Conservation (phyloP, 1,140 invertebrate species). For the Apis laboriosa region DNA sequence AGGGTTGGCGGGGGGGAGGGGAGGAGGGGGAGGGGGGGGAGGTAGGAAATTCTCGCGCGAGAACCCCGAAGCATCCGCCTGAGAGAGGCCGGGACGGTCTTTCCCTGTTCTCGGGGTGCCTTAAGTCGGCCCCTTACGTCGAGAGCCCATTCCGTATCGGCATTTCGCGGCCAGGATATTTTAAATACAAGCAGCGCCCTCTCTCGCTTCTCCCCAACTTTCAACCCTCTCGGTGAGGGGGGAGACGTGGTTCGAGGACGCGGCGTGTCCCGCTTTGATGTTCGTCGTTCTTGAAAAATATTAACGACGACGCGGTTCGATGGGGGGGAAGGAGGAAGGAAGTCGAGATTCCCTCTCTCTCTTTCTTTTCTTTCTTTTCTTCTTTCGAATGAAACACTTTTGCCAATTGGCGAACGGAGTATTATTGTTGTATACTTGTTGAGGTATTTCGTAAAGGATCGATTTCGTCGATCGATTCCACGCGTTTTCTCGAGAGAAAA, state of each 20-base stretch:
- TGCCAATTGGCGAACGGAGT: not conserved
- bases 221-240: slow-evolving; percentile 34
- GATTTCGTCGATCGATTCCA: no score
- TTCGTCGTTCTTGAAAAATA: slow-evolving; percentile 45
- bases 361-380: no score
- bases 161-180: slow-evolving; percentile 78
- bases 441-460: no score
- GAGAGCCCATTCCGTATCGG: slow-evolving; percentile 72
- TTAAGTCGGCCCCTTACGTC: slow-evolving; percentile 61
- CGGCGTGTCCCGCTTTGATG: slow-evolving; percentile 70
- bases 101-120: slow-evolving; percentile 56
- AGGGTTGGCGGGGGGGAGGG: slow-evolving; percentile 70
- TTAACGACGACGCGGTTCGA: slow-evolving; percentile 25
- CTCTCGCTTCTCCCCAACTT: slow-evolving; percentile 23
- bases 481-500: no score
- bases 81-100: slow-evolving; percentile 51
- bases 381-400: slow-evolving; percentile 2
- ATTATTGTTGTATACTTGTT: no score
- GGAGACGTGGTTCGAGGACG: slow-evolving; percentile 58
- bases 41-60: slow-evolving; percentile 75
- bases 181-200: slow-evolving; percentile 72
- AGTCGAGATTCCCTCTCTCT: not conserved
- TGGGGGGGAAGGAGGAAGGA: no score
- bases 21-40: no score
- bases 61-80: slow-evolving; percentile 74